Evolutionary conservation across 2,797 vertebrate genomes (phyloP).

Genomic region (Propithecus deckenii): DNA sequence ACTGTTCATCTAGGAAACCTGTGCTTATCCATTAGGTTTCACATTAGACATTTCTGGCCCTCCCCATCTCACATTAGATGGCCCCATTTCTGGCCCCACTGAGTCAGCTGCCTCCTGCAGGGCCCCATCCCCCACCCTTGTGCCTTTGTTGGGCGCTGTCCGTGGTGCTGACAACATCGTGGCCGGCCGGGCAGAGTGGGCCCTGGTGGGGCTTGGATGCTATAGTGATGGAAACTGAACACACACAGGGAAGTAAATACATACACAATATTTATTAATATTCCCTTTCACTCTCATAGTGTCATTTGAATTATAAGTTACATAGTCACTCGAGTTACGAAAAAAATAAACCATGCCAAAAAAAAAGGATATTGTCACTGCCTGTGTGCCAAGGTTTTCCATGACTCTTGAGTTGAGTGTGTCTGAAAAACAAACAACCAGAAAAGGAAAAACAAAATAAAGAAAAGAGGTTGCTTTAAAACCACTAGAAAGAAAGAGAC

Average conservation of each 20-base stretch:
- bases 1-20: background rate
- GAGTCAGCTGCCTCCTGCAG: rapidly evolving
- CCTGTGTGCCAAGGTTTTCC: background rate
- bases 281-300: background rate
- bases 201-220: rapidly evolving
- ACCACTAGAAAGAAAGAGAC: background rate
- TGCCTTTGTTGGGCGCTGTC: background rate
- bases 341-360: background rate
- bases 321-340: background rate
- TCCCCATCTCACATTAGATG: background rate
- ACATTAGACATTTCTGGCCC: background rate
- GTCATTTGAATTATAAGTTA: background rate
- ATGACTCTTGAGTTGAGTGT: slow-evolving; percentile 38
- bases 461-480: background rate
- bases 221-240: rapidly evolving
- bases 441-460: background rate
- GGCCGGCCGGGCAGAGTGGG: rapidly evolving
- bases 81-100: background rate
- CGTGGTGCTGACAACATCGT: background rate
- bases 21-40: background rate
- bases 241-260: background rate
- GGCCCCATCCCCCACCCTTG: rapidly evolving
- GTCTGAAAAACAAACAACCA: background rate
- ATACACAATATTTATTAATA: background rate
- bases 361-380: background rate